Conservation (phyloP, 2,113 vertebrate species). For the Nansenia antarctica region DNA sequence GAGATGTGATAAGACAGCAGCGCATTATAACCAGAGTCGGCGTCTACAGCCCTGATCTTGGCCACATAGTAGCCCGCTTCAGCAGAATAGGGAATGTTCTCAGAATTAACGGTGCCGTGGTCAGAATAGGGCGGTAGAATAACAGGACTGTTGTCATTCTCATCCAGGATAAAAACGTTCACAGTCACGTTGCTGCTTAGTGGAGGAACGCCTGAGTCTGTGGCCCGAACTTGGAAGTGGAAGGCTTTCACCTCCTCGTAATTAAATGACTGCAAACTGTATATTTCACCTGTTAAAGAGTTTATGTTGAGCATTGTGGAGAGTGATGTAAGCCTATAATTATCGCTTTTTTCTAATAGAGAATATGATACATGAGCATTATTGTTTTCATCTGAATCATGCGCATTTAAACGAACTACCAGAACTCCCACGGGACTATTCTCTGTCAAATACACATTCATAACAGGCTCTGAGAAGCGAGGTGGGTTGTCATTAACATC, state of each 20-base stretch:
- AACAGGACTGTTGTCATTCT: too few species aligned
- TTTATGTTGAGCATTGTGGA: slow-evolving; percentile 50
- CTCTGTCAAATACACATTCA: slow-evolving; percentile 38
- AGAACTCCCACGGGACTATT: slow-evolving; percentile 18
- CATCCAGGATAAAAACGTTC: too few species aligned
- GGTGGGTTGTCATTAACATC: slow-evolving; percentile 60
- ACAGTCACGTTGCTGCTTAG: too few species aligned
- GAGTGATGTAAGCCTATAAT: slow-evolving; percentile 24
- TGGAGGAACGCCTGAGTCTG: too few species aligned
- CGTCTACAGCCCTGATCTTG: too few species aligned
- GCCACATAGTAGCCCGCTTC: too few species aligned
- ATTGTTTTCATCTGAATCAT: slow-evolving; percentile 43
- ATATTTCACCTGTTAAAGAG: slow-evolving; percentile 27
- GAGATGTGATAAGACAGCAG: too few species aligned
- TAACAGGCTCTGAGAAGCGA: not conserved
- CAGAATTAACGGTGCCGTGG: too few species aligned
- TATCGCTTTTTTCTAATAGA: slow-evolving; percentile 29
- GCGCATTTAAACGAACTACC: slow-evolving; percentile 7
- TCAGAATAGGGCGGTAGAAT: too few species aligned
- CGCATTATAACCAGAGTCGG: too few species aligned
- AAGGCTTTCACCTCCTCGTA: slow-evolving; percentile 49
- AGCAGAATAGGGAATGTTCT: too few species aligned
- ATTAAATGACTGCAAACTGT: slow-evolving; percentile 23
- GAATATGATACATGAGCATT: slow-evolving; percentile 44
- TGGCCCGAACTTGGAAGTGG: too few species aligned